Conservation (phyloP, 2,113 vertebrate genomes). For the Alligator sinensis region DNA sequence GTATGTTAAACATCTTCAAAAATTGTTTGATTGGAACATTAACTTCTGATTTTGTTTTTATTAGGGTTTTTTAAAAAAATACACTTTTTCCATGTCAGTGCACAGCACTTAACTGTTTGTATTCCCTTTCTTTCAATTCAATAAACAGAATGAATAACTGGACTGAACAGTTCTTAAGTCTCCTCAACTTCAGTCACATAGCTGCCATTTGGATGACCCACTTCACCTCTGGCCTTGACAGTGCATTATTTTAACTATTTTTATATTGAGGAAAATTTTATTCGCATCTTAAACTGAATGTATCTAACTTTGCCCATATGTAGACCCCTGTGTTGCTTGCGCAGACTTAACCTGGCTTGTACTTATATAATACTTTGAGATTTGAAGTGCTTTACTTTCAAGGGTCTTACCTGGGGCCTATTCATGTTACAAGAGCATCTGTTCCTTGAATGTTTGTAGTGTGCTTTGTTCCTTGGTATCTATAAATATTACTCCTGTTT, state of each 20-base stretch:
- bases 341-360: neutral
- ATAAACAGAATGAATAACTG: slow-evolving; percentile 87
- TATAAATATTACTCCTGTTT: no score
- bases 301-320: neutral
- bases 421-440: no score
- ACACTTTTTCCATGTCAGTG: slow-evolving; percentile 82
- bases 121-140: slow-evolving; percentile 84
- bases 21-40: slow-evolving; percentile 76
- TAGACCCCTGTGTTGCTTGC: neutral
- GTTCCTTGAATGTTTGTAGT: neutral
- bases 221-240: neutral
- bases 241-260: neutral
- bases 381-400: rapidly evolving
- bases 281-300: neutral
- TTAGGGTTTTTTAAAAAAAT: slow-evolving; percentile 73
- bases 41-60: slow-evolving; percentile 81
- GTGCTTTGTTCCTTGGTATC: no score
- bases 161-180: slow-evolving; percentile 72
- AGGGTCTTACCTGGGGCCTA: rapidly evolving
- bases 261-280: neutral
- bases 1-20: slow-evolving; percentile 82
- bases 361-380: neutral
- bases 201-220: slow-evolving; percentile 20
- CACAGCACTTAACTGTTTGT: slow-evolving; percentile 85
- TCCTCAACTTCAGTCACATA: slow-evolving; percentile 61